These are phyloP conservation scores for Scolanthus callimorphus DNA, from an alignment of 92 coral and sea anemone genomes.

Conservation along the genomic window DNA sequence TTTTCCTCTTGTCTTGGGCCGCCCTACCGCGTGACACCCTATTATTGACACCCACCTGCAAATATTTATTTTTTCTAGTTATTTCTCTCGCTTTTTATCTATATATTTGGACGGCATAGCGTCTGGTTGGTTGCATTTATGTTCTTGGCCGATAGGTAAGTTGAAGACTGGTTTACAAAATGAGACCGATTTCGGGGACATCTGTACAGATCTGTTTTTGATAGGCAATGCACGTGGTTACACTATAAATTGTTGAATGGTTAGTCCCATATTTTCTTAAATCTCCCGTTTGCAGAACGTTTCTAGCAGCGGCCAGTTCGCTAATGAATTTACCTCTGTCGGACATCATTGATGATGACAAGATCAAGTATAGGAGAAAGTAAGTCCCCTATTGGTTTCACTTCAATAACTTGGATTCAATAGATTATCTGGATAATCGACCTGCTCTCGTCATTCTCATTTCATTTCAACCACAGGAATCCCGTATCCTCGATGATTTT, in stretches of 20 bases:
- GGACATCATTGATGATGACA: conserved; percentile 88
- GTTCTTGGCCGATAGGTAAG: conserved; percentile 88
- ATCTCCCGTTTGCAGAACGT: conserved; percentile 72
- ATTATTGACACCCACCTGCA: no score
- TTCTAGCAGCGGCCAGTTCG: conserved; percentile 73
- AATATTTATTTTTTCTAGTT: conserved; percentile 67
- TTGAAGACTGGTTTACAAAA: neutral
- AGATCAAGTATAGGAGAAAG: conserved; percentile 69
- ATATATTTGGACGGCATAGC: conserved; percentile 65
- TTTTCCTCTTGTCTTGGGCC: no score
- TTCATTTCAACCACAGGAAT: conserved; percentile 26
- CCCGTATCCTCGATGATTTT: conserved; percentile 97
- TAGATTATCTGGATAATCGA: no score
- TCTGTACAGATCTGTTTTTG: no score
- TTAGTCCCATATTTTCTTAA: no score
- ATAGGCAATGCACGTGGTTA: no score
- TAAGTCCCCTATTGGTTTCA: no score
- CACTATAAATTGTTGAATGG: no score
- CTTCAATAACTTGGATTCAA: no score
- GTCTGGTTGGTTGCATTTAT: conserved; percentile 71
- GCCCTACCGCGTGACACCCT: no score
- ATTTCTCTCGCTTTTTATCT: conserved; percentile 61
- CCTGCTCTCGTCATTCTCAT: neutral
- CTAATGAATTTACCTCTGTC: conserved; percentile 80
- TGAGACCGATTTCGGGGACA: no score